Base-by-base conservation (phyloP, 2,113 vertebrate species). In the Cryptotis parvus region DNA sequence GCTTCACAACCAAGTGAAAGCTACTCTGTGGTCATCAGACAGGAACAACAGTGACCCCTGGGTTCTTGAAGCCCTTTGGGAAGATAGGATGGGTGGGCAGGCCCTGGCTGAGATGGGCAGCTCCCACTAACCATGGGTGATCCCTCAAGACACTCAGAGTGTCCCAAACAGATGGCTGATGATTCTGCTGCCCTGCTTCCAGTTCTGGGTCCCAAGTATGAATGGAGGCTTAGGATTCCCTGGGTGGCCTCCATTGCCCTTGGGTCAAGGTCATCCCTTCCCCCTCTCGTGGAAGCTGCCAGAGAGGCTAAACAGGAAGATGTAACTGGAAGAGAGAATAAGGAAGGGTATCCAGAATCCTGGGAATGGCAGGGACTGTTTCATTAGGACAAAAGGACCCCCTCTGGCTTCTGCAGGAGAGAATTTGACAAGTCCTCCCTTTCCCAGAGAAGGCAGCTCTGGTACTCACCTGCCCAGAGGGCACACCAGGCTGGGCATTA, bases 51-150 rank as follows among this genome's bases (percentile, higher is more conserved):
- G n/a, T n/a, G 41, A 73, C 93, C 95, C 87, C 68, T 65, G 37
- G 29, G 80, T 58, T 91, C 65, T 85, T 11, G 86, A 79, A 84
- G 91, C 93, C 69, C 77, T 11, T 58, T 92, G 90, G 85, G 92
- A 85, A 92, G 72, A 72, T 29, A 35, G 85, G 6, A n/a, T n/a
- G 81, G 55, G 66, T 22, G 58, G 82, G 72, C 70, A 37, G 35
- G 84, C n/a, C n/a, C n/a, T n/a, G n/a, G n/a, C n/a, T n/a, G n/a
- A n/a, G n/a, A n/a, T n/a, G n/a, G n/a, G n/a, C n/a, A n/a, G n/a
- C 39, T 55, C 72, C 87, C 78, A 3, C 52, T 15, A 27, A 49
- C 72, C 68, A 10, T 58, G 49, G 89, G 82, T 82, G 74, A 63
- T 39, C 39, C 68, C 76, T 72, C 69, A 12, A 49, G 75, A 37